Evolutionary conservation across 35 echinoderm and acorn worm species (phyloP), one percentile per base, ranked within the genome.

Genomic region (Lytechinus pictus): DNA sequence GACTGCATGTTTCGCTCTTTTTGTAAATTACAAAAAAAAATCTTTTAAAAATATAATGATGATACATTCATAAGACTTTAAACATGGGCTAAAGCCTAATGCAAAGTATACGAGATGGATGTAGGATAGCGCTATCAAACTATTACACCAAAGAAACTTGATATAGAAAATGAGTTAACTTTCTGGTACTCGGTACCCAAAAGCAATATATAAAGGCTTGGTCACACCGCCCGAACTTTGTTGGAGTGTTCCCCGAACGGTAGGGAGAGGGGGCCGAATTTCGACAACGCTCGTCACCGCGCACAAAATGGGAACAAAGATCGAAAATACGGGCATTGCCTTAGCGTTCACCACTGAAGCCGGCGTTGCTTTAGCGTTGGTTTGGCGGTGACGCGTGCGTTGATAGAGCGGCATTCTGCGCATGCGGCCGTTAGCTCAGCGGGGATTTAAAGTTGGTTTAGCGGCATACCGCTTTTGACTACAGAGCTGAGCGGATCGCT

Each of bases 221-320:
- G 87, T 89, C 87, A 33, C 87, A 89, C 87, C 87, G 28, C 87
- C 87, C 1, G 87, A 89, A 89, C 87, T 89, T 89, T 89, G 28
- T 29, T 89, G 87, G 87, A 89, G 87, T 29, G 28, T 90, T 90
- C 88, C 88, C 52, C 44, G 88, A 90, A 90, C 88, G 88, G 28
- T 52, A 90, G 88, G 88, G 88, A 90, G 88, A 90, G 88, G 88
- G 87, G 88, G 88, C 88, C 88, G 88, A 90, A 90, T 90, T 52
- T 90, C 88, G 88, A 90, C 88, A 90, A 90, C 88, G 29, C 88
- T 90, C 88, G 88, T 90, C 88, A 90, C 88, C 88, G 88, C 88
- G 88, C 88, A 90, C 88, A 90, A 90, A 90, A 90, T 90, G 29
- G 88, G 88, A 27, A 14, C 19, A 88, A 88, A 88, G n/a, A 88